phyloP scores from a whole-genome alignment of 2,113 vertebrate species.

The Eubucco bourcierii region DNA sequence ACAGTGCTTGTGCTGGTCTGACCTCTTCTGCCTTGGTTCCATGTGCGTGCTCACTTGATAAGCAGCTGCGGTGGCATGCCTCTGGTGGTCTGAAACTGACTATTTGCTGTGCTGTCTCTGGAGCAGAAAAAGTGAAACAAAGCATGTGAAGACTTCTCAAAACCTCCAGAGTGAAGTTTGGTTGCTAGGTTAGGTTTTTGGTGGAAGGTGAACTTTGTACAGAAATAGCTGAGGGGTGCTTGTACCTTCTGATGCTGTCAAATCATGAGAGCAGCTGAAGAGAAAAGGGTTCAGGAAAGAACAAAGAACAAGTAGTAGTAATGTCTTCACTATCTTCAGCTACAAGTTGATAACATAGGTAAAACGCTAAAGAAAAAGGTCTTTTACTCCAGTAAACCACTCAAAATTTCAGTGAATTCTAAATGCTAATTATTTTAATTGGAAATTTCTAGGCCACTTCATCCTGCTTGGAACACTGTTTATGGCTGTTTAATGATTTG shows the following conservation, averaged over 20 bases:
- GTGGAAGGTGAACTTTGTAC: background rate
- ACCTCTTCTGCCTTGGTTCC: background rate
- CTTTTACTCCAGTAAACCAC: background rate
- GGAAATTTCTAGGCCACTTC: background rate
- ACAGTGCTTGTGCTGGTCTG: background rate
- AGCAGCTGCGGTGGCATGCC: background rate
- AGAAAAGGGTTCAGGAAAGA: background rate
- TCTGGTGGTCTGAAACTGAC: background rate
- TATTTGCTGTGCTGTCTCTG: background rate
- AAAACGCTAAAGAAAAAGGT: background rate
- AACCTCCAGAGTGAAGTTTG: background rate
- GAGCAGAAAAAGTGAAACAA: background rate
- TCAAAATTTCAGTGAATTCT: background rate
- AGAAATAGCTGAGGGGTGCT: background rate
- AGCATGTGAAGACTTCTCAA: background rate
- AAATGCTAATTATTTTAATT: background rate
- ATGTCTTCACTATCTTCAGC: background rate
- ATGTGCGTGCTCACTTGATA: accelerated
- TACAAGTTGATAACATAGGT: background rate
- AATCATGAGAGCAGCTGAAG: background rate
- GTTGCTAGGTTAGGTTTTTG: background rate
- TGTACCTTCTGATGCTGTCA: background rate
- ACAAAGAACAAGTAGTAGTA: background rate
- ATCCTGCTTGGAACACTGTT: background rate
- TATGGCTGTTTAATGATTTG: background rate